These are phyloP conservation scores for Antigone vipio DNA, from an alignment of 2,113 vertebrate species.

Conservation along the genomic window DNA sequence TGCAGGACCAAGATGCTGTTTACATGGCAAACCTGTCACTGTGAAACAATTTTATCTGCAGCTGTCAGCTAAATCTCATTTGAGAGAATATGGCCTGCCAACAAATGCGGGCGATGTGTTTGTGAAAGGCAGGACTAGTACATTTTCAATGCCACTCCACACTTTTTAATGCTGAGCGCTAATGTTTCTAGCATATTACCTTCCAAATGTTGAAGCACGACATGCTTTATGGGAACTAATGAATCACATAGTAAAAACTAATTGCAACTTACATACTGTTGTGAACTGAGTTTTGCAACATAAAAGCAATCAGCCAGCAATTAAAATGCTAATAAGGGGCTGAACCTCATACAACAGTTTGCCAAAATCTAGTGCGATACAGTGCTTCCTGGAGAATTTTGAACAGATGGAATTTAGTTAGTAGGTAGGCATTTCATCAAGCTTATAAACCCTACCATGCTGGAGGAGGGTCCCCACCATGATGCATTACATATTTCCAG, in stretches of 20 bases:
- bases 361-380: conserved; percentile 10
- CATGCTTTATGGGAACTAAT: conserved; percentile 63
- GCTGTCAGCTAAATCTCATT: not conserved
- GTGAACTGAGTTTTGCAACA: conserved; percentile 57
- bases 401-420: conserved; percentile 43
- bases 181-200: conserved; percentile 53
- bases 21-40: not conserved
- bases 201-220: conserved; percentile 42
- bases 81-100: not conserved
- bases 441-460: not conserved
- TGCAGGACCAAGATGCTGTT: not conserved
- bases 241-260: conserved; percentile 72
- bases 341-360: conserved; percentile 22
- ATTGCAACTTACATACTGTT: conserved; percentile 64
- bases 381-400: conserved; percentile 4
- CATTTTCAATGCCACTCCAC: not conserved
- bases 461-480: not conserved
- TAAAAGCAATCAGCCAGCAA: conserved; percentile 70
- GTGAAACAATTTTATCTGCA: not conserved
- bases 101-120: not conserved
- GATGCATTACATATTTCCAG: not conserved
- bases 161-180: not conserved
- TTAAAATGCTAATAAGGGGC: conserved; percentile 75
- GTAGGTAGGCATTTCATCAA: conserved; percentile 25
- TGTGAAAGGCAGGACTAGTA: not conserved